Conservation (phyloP, 2,113 vertebrate genomes). For the Chaetodon auriga region DNA sequence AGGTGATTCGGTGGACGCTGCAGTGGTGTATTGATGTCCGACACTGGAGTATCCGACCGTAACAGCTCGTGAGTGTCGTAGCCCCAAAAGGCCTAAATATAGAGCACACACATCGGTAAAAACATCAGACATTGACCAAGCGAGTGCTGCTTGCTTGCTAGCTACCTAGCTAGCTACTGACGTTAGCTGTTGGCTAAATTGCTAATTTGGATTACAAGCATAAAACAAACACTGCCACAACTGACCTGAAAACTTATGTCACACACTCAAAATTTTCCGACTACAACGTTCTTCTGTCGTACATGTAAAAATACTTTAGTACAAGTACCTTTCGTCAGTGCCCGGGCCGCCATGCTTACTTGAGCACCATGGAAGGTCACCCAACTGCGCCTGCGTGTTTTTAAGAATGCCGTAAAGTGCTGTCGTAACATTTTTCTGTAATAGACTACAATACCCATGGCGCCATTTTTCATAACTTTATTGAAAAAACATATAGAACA, state of each 20-base stretch:
- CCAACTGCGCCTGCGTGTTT: constrained; percentile 55
- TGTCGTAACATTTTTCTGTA: background rate
- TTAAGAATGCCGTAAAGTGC: constrained; percentile 26
- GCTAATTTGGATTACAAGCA: background rate
- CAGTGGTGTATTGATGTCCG: constrained; percentile 58
- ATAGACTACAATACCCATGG: constrained; percentile 57
- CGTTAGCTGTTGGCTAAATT: background rate
- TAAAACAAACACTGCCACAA: background rate
- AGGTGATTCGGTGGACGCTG: constrained; percentile 42
- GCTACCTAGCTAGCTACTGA: background rate
- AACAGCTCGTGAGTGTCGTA: constrained; percentile 47
- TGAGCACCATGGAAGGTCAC: constrained; percentile 65
- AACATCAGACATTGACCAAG: background rate
- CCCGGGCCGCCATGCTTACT: constrained; percentile 79
- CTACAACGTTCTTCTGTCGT: rapidly evolving
- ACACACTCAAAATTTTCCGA: background rate
- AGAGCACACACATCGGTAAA: background rate
- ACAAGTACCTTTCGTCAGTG: constrained; percentile 76
- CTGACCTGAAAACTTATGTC: rapidly evolving
- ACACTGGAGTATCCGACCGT: constrained; percentile 22
- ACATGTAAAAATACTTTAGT: rapidly evolving
- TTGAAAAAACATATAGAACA: constrained; percentile 20
- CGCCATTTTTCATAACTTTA: constrained; percentile 52
- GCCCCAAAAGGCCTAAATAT: constrained; percentile 66
- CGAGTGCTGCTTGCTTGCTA: background rate